phyloP scores from a whole-genome alignment of 2,888 invertebrate genomes.

The Smittia aterrima region DNA sequence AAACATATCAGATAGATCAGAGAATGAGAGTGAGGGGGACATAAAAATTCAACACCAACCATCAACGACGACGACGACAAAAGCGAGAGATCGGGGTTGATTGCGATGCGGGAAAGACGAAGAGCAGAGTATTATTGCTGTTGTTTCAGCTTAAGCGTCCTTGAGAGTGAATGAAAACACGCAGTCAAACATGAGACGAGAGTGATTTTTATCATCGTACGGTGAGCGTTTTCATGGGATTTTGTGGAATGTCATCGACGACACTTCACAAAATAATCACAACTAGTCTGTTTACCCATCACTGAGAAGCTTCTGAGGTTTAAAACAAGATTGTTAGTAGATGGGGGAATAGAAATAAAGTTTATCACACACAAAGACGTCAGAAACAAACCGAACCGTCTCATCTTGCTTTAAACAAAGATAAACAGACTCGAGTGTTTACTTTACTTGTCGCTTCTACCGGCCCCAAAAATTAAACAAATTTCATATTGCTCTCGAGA shows the following conservation, averaged over 20 bases:
- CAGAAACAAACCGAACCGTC: too few species aligned
- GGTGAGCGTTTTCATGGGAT: too few species aligned
- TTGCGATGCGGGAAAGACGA: not conserved
- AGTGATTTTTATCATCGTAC: not conserved
- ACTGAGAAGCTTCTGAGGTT: not conserved
- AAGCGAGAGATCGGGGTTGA: not conserved
- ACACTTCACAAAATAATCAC: not conserved
- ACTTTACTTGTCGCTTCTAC: not conserved
- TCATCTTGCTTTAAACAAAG: too few species aligned
- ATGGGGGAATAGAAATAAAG: too few species aligned
- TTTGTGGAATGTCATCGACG: not conserved
- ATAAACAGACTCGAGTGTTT: too few species aligned
- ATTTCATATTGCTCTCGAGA: too few species aligned
- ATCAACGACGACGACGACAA: not conserved
- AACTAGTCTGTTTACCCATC: too few species aligned
- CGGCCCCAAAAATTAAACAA: not conserved
- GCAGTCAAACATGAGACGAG: not conserved
- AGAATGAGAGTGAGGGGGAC: not conserved
- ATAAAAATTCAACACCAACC: constrained; percentile 5
- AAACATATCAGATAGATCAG: not conserved
- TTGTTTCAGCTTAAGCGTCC: constrained; percentile 12
- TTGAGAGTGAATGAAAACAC: not conserved
- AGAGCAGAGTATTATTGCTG: constrained; percentile 1
- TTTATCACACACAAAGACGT: too few species aligned
- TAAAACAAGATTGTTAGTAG: not conserved